A percentile compares a stretch with the other conserved stretches of the same genome.
Conservation (phyloP, 2,797 vertebrate genomes). For the Pangasius krempfi region DNA sequence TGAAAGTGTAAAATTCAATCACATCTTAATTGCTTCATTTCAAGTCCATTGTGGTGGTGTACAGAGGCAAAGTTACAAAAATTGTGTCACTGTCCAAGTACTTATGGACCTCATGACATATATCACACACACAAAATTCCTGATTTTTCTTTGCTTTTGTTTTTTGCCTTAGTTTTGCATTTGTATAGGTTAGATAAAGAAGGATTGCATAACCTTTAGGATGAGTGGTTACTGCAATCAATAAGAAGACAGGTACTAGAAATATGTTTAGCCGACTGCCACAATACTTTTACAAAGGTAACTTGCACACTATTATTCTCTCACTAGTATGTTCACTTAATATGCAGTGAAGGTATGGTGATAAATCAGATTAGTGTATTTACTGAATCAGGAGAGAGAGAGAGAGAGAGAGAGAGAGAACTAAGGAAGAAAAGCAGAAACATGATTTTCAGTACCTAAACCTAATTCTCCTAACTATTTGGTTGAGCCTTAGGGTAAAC, state of each 20-base stretch:
- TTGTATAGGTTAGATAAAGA: no score
- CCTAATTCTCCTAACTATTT: not conserved
- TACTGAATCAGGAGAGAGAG: not conserved
- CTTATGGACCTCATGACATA: no score
- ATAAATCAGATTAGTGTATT: not conserved
- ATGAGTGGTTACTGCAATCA: not conserved
- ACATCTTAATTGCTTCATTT: no score
- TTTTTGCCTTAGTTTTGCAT: no score
- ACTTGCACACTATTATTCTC: not conserved
- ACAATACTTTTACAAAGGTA: not conserved
- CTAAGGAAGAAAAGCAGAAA: conserved; percentile 57
- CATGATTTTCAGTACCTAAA: conserved; percentile 4
- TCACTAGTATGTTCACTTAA: not conserved
- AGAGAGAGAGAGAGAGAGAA: not conserved
- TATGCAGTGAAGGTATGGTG: not conserved
- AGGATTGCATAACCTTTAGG: not conserved
- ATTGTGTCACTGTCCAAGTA: no score
- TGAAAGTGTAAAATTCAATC: no score
- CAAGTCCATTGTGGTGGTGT: no score
- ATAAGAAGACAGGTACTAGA: not conserved
- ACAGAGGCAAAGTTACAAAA: no score
- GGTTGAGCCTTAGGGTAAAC: conserved; percentile 17
- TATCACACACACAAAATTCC: no score
- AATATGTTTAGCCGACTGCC: not conserved
- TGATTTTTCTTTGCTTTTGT: no score